Evolutionary conservation across 2,888 invertebrate species (phyloP).

Genomic region (Drosophila yooni): DNA sequence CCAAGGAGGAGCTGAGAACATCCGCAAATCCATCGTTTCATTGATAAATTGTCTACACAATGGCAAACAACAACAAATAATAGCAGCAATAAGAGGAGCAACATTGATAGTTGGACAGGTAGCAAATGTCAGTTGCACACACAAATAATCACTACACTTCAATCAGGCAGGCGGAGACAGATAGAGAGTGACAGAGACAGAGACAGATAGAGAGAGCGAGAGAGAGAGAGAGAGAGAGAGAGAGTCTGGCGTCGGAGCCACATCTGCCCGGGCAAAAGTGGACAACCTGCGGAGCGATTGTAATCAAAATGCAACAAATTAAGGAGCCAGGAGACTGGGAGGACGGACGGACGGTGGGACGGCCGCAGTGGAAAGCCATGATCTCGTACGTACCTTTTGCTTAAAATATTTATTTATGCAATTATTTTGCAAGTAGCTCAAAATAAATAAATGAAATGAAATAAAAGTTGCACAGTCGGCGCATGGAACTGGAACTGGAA

Average conservation of each 20-base stretch:
- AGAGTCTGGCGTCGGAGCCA: conserved; percentile 31
- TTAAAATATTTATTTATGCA: conserved; percentile 83
- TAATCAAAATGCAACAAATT: conserved; percentile 81
- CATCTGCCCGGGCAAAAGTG: conserved; percentile 60
- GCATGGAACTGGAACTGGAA: conserved; percentile 22
- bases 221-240: conserved; percentile 2
- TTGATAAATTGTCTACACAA: conserved; percentile 72
- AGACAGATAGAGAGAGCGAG: not conserved
- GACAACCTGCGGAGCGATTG: conserved; percentile 67
- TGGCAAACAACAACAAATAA: conserved; percentile 35
- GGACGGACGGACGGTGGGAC: conserved; percentile 35
- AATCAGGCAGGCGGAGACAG: conserved; percentile 53
- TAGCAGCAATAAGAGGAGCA: conserved; percentile 38
- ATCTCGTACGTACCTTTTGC: conserved; percentile 60
- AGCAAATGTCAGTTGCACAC: conserved; percentile 46
- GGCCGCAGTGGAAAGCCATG: conserved; percentile 19
- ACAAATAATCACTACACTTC: conserved; percentile 72
- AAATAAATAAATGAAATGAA: conserved; percentile 82
- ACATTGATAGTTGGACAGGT: conserved; percentile 53
- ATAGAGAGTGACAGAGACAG: conserved; percentile 5
- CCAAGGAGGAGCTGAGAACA: conserved; percentile 12
- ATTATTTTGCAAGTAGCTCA: conserved; percentile 83
- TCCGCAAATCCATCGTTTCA: conserved; percentile 72
- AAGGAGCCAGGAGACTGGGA: conserved; percentile 54
- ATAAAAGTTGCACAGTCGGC: conserved; percentile 65